Base-by-base conservation (phyloP, 1,140 invertebrate species). In the Scaptomyza pallida region DNA sequence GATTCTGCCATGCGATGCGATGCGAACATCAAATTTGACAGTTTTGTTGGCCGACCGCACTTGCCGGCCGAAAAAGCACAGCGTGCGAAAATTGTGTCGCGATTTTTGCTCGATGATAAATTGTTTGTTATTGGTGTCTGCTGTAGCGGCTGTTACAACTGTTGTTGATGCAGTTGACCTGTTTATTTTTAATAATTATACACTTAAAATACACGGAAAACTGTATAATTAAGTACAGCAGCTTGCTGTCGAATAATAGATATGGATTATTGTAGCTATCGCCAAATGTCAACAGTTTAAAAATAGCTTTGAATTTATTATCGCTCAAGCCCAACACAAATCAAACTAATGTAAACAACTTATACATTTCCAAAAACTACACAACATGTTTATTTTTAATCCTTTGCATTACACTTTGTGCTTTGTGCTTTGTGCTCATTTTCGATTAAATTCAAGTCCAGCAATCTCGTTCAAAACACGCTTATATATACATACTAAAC, bases 31-130 rank as follows among this genome's bases (percentile, higher is more conserved):
- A 71, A 60, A 47, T 74, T 62, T 80, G 77, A 86, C 81, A 85
- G 57, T 81, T 81, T 69, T 74, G 69, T 80, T 73, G 80, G 77
- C 70, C 52, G 81, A 61, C 68, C 75, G 73, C 48, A n/a, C n/a
- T 56, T 30, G 61, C 41, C 71, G 71, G 71, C 71, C 50, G 54
- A 48, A 78, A n/a, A 8, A 9, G 8, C 6, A 82, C 63, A 85
- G 80, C 80, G 72, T 83, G 73, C 64, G 62, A 74, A 85, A 80
- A 71, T 70, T 83, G 79, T 83, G 75, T 54, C 63, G 55, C 72
- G 47, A 68, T 60, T 55, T 59, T 59, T 78, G 55, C 47, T 43
- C 21, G 60, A 37, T 81, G 81, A 81, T 71, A 78, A 75, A 88
- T 85, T 72, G 64, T 75, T 72, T 75, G 40, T 71, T 74, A 43